Percentiles rank a stretch among this genome's conserved stretches.
Conservation (phyloP, 2,113 vertebrate species). For the Leucoraja erinaceus region DNA sequence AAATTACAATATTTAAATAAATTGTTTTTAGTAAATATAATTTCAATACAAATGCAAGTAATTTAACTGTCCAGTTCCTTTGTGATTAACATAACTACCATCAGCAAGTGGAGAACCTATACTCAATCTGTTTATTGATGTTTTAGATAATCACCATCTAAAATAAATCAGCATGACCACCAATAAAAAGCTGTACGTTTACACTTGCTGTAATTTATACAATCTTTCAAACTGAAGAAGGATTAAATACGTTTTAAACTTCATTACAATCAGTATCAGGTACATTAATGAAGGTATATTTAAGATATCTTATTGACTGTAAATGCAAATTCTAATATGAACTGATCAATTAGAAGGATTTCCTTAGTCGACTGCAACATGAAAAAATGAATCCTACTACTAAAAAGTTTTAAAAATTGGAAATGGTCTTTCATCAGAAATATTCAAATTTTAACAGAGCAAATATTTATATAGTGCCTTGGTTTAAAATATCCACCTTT, state of each 20-base stretch:
- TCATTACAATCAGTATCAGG: background rate
- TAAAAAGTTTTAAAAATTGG: background rate
- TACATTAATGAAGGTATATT: background rate
- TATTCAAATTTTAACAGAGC: background rate
- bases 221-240: background rate
- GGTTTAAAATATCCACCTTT: background rate
- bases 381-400: background rate
- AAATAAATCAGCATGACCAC: background rate
- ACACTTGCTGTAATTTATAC: background rate
- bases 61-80: background rate
- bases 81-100: background rate
- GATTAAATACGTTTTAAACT: constrained; percentile 3
- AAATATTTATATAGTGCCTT: background rate
- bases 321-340: background rate
- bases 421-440: background rate
- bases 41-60: background rate
- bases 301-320: background rate
- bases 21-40: background rate
- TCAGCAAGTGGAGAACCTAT: background rate
- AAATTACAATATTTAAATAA: background rate
- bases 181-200: background rate
- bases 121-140: background rate
- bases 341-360: background rate
- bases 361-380: background rate
- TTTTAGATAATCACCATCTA: background rate